These are phyloP conservation scores for Anguilla megastoma DNA, from an alignment of 2,797 vertebrate species.

Conservation along the genomic window DNA sequence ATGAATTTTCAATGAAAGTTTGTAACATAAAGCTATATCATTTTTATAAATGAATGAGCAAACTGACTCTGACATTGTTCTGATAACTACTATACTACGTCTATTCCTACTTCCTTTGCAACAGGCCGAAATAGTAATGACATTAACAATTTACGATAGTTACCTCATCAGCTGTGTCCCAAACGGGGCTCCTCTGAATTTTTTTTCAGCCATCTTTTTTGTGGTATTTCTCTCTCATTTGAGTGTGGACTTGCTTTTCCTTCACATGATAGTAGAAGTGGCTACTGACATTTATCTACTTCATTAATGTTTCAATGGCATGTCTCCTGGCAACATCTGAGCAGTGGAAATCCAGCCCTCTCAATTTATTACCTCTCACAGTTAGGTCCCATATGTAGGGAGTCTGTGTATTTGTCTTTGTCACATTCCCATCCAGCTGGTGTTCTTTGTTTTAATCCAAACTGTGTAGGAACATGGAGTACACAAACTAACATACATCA, in stretches of 20 bases:
- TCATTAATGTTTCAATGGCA: conserved; percentile 2
- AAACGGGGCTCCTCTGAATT: conserved; percentile 56
- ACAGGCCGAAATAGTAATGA: neutral
- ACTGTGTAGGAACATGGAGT: neutral
- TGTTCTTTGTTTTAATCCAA: neutral
- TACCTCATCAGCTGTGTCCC: conserved; percentile 60
- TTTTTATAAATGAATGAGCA: neutral
- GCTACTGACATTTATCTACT: neutral
- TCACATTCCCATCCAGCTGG: neutral
- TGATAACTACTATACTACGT: neutral
- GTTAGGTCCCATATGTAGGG: neutral
- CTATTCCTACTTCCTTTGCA: neutral
- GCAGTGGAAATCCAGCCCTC: neutral
- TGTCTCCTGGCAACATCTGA: neutral
- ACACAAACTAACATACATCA: neutral
- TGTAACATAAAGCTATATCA: neutral
- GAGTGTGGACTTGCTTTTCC: neutral
- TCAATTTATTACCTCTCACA: neutral
- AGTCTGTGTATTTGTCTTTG: neutral
- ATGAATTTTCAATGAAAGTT: neutral
- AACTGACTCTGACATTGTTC: neutral
- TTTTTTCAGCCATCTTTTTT: conserved; percentile 43
- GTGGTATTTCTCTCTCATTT: no score
- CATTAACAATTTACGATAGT: conserved; percentile 1
- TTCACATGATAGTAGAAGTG: neutral